Conservation (phyloP, 92 coral and sea anemone species). For the Galaxea fascicularis region DNA sequence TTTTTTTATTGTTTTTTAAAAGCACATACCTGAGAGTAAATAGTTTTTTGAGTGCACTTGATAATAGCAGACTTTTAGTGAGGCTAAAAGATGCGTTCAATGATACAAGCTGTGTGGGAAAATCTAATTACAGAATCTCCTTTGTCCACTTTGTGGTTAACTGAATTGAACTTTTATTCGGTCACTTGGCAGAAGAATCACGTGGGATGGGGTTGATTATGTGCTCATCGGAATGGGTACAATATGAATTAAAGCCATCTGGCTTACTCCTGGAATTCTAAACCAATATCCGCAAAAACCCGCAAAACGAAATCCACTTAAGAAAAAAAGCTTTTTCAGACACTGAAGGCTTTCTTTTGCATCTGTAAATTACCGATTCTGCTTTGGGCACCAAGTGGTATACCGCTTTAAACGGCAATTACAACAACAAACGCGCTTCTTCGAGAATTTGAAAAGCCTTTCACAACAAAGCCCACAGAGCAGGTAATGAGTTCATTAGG, state of each 20-base stretch:
- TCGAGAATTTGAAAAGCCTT: not conserved
- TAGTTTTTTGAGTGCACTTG: conserved; percentile 2
- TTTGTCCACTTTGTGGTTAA: not conserved
- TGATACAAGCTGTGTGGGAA: not conserved
- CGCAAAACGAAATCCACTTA: conserved; percentile 51
- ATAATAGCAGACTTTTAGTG: not conserved
- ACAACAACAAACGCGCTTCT: conserved; percentile 15
- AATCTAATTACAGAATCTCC: not conserved
- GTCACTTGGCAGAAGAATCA: too few species aligned
- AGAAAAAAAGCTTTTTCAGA: conserved; percentile 19
- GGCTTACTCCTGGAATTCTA: conserved; percentile 37
- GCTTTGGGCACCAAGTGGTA: not conserved
- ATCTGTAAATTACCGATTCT: conserved; percentile 23
- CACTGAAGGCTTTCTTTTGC: conserved; percentile 2
- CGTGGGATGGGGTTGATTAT: conserved; percentile 4
- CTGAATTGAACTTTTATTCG: not conserved
- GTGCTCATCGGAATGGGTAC: not conserved
- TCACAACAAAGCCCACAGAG: conserved; percentile 2
- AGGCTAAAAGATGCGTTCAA: not conserved
- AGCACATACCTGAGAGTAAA: not conserved
- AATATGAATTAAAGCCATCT: conserved; percentile 3
- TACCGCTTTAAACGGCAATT: not conserved
- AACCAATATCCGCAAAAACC: conserved; percentile 39
- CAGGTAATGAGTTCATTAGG: conserved; percentile 28
- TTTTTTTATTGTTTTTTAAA: not conserved